These are phyloP conservation scores for Anthopleura xanthogrammica DNA, from an alignment of 92 coral and sea anemone genomes.

Conservation along the genomic window DNA sequence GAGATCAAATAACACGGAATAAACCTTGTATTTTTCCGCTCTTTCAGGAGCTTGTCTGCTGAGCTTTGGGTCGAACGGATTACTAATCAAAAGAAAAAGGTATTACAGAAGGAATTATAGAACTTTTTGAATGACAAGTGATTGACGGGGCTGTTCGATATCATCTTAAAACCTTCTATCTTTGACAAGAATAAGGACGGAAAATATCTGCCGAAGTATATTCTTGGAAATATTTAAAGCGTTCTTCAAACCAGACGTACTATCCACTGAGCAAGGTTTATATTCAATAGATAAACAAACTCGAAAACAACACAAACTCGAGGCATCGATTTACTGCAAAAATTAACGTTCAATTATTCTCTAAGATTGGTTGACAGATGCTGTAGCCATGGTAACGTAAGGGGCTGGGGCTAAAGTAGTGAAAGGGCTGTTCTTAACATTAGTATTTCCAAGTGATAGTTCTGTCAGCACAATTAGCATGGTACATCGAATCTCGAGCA, in stretches of 20 bases:
- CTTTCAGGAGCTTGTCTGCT: constrained; percentile 16
- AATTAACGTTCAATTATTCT: not conserved
- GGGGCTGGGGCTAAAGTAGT: not conserved
- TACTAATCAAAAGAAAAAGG: constrained; percentile 21
- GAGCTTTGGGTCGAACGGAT: constrained; percentile 31
- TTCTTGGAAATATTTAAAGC: constrained; percentile 1
- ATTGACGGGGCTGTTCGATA: constrained; percentile 30
- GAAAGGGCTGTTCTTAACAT: constrained; percentile 2
- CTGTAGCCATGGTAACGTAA: not conserved
- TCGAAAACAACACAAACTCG: not conserved
- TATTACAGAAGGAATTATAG: constrained; percentile 20
- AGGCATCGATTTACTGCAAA: not conserved
- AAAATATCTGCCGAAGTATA: constrained; percentile 6
- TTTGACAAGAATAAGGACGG: constrained; percentile 17
- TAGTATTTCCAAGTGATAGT: constrained; percentile 22
- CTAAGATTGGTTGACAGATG: not conserved
- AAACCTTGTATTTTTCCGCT: constrained; percentile 3
- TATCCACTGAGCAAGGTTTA: not conserved
- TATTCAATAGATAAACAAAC: not conserved
- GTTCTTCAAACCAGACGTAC: not conserved
- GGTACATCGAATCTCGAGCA: constrained; percentile 25
- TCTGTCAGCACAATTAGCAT: constrained; percentile 39
- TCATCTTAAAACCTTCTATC: constrained; percentile 28
- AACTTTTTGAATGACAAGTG: constrained; percentile 25
- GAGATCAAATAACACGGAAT: constrained; percentile 6